phyloP scores from a whole-genome alignment of 2,797 vertebrate genomes.

The Apodemus agrarius region DNA sequence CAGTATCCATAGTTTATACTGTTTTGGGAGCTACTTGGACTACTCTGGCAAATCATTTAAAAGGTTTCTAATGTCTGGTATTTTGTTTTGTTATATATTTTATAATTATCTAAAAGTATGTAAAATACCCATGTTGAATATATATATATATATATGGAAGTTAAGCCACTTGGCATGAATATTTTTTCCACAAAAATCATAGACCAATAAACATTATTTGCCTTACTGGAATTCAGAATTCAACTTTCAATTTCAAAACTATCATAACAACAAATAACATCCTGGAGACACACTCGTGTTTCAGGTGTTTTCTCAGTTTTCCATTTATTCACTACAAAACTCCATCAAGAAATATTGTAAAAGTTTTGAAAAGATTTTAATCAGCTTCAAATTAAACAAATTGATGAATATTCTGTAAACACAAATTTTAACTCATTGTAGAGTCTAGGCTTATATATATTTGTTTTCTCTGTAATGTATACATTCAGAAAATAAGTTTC shows the following conservation, averaged over 20 bases:
- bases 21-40: too few relatives aligned
- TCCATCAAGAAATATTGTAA: background rate
- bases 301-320: slow-evolving; percentile 41
- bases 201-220: slow-evolving; percentile 65
- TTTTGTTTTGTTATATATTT: background rate
- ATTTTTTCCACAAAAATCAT: background rate
- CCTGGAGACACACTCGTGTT: background rate
- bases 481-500: background rate
- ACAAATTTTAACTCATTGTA: slow-evolving; percentile 23
- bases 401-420: background rate
- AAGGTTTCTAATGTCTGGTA: background rate
- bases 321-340: slow-evolving; percentile 27
- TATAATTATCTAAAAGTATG: background rate
- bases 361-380: background rate
- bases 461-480: background rate
- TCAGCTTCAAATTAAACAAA: slow-evolving; percentile 18
- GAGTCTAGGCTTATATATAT: background rate
- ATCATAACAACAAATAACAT: background rate
- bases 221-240: slow-evolving; percentile 75
- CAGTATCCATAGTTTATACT: too few relatives aligned
- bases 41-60: background rate
- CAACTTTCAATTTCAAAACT: slow-evolving; percentile 66
- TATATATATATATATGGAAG: background rate
- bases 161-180: background rate
- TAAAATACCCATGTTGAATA: too few relatives aligned